Percentiles rank a stretch among this genome's conserved stretches.
Conservation (phyloP, 2,888 invertebrate species). For the Hybos culiciformis region DNA sequence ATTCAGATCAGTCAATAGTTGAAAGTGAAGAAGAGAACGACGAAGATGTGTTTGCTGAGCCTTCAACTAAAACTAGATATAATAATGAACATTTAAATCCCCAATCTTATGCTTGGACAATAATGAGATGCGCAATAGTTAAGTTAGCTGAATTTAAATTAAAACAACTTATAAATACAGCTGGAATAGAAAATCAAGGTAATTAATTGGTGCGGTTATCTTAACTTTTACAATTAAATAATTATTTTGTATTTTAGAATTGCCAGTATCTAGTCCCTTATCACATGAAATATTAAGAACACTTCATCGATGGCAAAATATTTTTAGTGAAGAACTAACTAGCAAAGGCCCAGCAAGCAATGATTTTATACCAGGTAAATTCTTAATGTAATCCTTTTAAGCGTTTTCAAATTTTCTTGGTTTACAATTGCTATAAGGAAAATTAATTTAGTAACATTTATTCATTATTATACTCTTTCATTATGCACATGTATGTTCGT, state of each 20-base stretch:
- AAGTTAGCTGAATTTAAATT: constrained; percentile 72
- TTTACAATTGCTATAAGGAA: too few relatives aligned
- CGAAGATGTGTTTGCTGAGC: constrained; percentile 60
- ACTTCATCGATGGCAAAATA: constrained; percentile 80
- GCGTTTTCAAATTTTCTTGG: too few relatives aligned
- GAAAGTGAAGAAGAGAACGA: constrained; percentile 66
- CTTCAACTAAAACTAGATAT: constrained; percentile 31
- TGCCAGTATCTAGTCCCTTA: constrained; percentile 87
- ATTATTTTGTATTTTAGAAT: constrained; percentile 43
- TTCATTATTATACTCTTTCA: too few relatives aligned
- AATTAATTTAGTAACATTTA: too few relatives aligned
- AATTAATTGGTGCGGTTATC: constrained; percentile 11
- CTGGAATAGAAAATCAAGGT: constrained; percentile 85
- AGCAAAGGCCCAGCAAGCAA: constrained; percentile 61
- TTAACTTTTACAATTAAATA: neutral
- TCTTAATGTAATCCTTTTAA: too few relatives aligned
- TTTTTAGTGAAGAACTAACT: constrained; percentile 62
- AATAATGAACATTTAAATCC: constrained; percentile 87
- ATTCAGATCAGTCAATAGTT: constrained; percentile 68
- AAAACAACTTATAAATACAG: constrained; percentile 72
- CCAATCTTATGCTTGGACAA: constrained; percentile 89
- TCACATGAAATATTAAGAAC: constrained; percentile 79
- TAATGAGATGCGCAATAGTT: constrained; percentile 80
- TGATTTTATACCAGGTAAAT: constrained; percentile 62
- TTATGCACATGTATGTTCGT: too few relatives aligned